Evolutionary conservation across 2,888 invertebrate species (phyloP).

Genomic region (Athalia cordata): DNA sequence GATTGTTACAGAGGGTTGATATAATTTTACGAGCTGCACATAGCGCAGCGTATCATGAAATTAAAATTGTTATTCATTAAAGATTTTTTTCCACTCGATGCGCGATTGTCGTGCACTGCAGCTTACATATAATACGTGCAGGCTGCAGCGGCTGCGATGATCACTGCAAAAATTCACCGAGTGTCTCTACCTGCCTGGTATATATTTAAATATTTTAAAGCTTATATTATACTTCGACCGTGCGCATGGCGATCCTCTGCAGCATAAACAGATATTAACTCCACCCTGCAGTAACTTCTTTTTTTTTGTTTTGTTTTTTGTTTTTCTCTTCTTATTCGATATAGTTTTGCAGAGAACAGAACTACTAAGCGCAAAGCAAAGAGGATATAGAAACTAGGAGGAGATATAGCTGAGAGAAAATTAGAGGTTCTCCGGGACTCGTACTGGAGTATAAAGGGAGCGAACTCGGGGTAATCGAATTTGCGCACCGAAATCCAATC

Average conservation of each 20-base stretch:
- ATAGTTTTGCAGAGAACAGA: too few species aligned
- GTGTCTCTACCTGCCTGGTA: constrained; percentile 18
- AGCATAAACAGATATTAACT: constrained; percentile 3
- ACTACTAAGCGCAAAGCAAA: too few species aligned
- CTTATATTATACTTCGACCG: background rate
- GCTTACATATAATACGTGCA: background rate
- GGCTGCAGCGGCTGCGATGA: background rate
- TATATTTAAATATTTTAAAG: constrained; percentile 27
- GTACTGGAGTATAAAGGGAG: background rate
- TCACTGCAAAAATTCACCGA: constrained; percentile 11
- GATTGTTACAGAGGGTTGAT: background rate
- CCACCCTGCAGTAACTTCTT: background rate
- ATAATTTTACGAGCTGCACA: background rate
- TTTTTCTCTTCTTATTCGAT: too few species aligned
- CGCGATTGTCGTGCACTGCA: too few species aligned
- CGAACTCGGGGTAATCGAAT: constrained; percentile 68
- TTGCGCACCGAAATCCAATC: constrained; percentile 71
- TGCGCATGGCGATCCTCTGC: background rate
- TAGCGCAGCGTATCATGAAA: background rate
- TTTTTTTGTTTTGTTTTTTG: too few species aligned
- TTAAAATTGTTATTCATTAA: constrained; percentile 36
- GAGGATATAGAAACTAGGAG: background rate
- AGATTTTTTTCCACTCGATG: background rate
- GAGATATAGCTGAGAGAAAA: background rate
- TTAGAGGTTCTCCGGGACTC: background rate